phyloP scores from a whole-genome alignment of 2,888 invertebrate genomes.

The Chouioia cunea region DNA sequence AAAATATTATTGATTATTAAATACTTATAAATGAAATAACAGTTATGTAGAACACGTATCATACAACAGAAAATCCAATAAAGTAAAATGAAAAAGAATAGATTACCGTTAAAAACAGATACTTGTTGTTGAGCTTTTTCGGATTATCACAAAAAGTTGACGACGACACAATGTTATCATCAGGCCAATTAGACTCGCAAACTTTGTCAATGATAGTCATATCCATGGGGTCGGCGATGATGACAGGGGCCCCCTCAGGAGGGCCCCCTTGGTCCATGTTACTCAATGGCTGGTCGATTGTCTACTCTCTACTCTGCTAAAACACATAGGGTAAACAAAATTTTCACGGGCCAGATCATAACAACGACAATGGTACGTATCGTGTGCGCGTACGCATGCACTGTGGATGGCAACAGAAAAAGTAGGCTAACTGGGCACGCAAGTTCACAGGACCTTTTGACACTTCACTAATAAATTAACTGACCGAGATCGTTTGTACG shows the following conservation, averaged over 20 bases:
- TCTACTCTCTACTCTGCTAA: slow-evolving; percentile 9
- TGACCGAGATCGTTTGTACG: neutral
- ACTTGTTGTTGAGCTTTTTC: slow-evolving; percentile 61
- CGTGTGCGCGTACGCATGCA: slow-evolving; percentile 20
- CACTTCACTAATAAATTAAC: slow-evolving; percentile 26
- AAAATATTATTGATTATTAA: neutral
- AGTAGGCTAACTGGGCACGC: slow-evolving; percentile 37
- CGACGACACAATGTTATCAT: slow-evolving; percentile 55
- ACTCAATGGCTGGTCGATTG: slow-evolving; percentile 17
- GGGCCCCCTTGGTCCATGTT: slow-evolving; percentile 67
- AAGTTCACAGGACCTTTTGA: slow-evolving; percentile 9
- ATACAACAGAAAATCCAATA: neutral
- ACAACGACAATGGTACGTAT: slow-evolving; percentile 13
- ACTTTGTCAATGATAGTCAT: slow-evolving; percentile 60
- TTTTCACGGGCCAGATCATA: slow-evolving; percentile 12
- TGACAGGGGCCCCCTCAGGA: slow-evolving; percentile 67
- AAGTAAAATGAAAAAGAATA: slow-evolving; percentile 1
- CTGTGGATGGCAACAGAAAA: slow-evolving; percentile 28
- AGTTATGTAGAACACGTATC: neutral
- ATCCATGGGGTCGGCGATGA: slow-evolving; percentile 58
- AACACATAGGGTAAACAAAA: neutral
- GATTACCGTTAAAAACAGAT: slow-evolving; percentile 64
- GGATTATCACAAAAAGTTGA: slow-evolving; percentile 56
- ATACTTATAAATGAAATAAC: neutral
- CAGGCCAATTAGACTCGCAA: slow-evolving; percentile 56